Percentiles rank a stretch among this genome's conserved stretches.
Conservation (phyloP, 2,113 vertebrate species). For the Eidolon helvum region DNA sequence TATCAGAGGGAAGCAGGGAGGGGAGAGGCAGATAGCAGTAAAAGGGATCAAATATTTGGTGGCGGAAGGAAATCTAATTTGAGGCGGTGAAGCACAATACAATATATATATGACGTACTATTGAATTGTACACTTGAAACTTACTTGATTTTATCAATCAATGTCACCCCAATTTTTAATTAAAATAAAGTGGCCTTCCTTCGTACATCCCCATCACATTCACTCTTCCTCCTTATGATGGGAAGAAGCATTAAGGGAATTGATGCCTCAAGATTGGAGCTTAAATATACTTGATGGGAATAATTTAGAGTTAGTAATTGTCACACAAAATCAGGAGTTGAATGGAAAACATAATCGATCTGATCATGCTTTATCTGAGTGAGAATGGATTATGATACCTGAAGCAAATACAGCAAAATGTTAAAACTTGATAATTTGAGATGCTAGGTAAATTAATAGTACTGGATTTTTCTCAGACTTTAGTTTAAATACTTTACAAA, state of each 20-base stretch:
- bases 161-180: too few species aligned
- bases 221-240: fast-evolving
- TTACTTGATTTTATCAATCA: too few species aligned
- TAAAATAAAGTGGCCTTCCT: background rate
- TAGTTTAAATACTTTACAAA: background rate
- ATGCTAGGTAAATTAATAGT: background rate
- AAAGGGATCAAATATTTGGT: too few species aligned
- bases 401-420: background rate
- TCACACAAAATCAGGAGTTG: background rate
- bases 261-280: background rate
- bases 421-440: background rate
- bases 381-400: background rate
- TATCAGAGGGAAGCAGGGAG: too few species aligned
- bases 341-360: background rate
- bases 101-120: too few species aligned
- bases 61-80: too few species aligned
- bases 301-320: background rate
- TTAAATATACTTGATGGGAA: background rate
- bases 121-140: too few species aligned
- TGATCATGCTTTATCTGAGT: background rate
- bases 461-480: background rate
- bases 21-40: too few species aligned
- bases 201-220: fast-evolving
- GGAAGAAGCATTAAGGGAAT: background rate
- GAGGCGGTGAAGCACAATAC: too few species aligned